Percentiles rank a stretch among this genome's conserved stretches.
Evolutionary conservation across 1,140 invertebrate genomes (phyloP).

Genomic region (Aphaenogaster ashmeadi): DNA sequence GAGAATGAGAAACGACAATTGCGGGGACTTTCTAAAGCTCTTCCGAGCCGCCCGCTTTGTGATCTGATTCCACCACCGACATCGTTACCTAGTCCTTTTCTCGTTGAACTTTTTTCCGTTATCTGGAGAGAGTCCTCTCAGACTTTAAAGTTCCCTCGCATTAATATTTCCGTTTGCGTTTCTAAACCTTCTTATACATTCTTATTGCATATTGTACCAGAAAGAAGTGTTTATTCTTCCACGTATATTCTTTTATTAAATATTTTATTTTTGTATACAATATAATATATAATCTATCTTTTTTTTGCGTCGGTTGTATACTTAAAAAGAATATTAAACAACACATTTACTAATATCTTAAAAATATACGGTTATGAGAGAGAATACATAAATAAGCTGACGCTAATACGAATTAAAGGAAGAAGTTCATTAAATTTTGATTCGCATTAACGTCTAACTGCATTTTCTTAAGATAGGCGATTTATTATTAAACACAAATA

Average conservation of each 20-base stretch:
- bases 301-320: neutral
- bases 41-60: slow-evolving; percentile 17
- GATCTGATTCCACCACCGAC: slow-evolving; percentile 36
- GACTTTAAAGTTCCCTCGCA: slow-evolving; percentile 21
- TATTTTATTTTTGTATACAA: neutral
- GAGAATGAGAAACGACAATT: slow-evolving; percentile 58
- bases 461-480: neutral
- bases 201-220: neutral
- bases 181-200: slow-evolving; percentile 2
- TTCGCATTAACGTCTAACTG: neutral
- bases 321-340: neutral
- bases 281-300: neutral
- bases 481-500: neutral
- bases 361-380: neutral
- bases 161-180: neutral
- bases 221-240: neutral
- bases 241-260: neutral
- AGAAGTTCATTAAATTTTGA: too few relatives aligned
- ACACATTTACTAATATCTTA: neutral
- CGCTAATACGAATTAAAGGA: neutral
- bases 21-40: slow-evolving; percentile 22
- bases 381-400: neutral
- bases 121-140: slow-evolving; percentile 5
- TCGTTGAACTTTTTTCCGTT: slow-evolving; percentile 36
- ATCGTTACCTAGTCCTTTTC: slow-evolving; percentile 33